Conservation (phyloP, 2,113 vertebrate genomes). For the Pithys albifrons region DNA sequence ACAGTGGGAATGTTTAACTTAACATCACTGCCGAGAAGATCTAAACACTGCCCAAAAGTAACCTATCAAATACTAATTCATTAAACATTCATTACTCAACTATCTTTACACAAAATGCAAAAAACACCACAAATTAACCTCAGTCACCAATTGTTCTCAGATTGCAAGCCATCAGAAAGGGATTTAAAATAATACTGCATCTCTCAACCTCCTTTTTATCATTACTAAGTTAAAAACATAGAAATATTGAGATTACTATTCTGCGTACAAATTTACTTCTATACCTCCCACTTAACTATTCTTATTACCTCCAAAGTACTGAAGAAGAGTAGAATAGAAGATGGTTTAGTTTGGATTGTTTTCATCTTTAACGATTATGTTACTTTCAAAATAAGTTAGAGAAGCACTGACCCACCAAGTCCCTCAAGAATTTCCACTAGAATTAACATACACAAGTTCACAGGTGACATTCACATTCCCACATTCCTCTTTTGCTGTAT, state of each 20-base stretch:
- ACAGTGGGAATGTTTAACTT: not conserved
- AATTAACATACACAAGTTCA: not conserved
- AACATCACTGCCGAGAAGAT: not conserved
- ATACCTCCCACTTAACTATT: not conserved
- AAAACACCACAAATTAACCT: not conserved
- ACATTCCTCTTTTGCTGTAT: not conserved
- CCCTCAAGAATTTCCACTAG: not conserved
- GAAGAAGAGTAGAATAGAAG: not conserved
- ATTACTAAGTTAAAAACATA: not conserved
- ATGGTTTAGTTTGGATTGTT: not conserved
- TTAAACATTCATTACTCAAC: not conserved
- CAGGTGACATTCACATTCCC: not conserved
- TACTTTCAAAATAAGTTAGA: not conserved
- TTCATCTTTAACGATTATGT: not conserved
- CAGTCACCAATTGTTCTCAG: not conserved
- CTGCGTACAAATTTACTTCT: not conserved
- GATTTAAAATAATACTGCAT: not conserved
- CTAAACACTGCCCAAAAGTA: not conserved
- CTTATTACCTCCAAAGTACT: not conserved
- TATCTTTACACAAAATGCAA: constrained; percentile 16
- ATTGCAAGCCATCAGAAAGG: not conserved
- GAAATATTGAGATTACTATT: not conserved
- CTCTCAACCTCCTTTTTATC: not conserved
- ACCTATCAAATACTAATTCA: not conserved
- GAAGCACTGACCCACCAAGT: not conserved